Base-by-base conservation (phyloP, 2,113 vertebrate genomes). In the Tiliqua scincoides region DNA sequence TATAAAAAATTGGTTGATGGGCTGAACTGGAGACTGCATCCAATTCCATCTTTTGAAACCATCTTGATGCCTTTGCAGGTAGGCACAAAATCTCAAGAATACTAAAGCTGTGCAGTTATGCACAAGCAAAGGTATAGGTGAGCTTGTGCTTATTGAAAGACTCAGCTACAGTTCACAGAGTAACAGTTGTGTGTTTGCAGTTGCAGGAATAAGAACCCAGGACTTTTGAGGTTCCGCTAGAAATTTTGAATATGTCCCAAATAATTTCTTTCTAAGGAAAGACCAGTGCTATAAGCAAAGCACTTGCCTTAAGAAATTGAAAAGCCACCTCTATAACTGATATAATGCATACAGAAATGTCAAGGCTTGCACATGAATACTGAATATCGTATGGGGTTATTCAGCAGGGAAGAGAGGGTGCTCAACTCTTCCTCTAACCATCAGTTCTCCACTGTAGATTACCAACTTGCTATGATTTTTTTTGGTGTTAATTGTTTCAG, bases 11-110 rank as follows among this genome's bases (percentile, higher is more conserved):
- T 99, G 89, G 87, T 98, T 77, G 91, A 94, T 89, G 94, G 89
- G 4, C 93, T 99, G 85, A 97, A 99, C 95, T 99, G 98, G 98
- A 91, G 95, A 90, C 91, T 96, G 81, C 96, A 98, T 89, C 95
- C 90, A 1, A 68, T 96, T 57, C 88, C 94, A 15, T 89, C 87
- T 79, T 83, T 94, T 18, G 59, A 92, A 61, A 90, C 78, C 1
- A 83, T 78, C 4, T 82, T 91, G 0, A 68, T 85, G n/a, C 89
- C 91, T 52, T 85, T 95, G 88, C 95, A 97, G 96, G 97, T 98
- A 97, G 97, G 85, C 37, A 20, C 81, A 89, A 93, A 79, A n/a
- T 20, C 23, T 30, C 40, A 74, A 48, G n/a, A 75, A 84, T 63
- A 32, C 43, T 75, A 84, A 40, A 40, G 23, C 30, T n/a, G n/a